Evolutionary conservation across 2,113 vertebrate genomes (phyloP).

Genomic region (Puma concolor): DNA sequence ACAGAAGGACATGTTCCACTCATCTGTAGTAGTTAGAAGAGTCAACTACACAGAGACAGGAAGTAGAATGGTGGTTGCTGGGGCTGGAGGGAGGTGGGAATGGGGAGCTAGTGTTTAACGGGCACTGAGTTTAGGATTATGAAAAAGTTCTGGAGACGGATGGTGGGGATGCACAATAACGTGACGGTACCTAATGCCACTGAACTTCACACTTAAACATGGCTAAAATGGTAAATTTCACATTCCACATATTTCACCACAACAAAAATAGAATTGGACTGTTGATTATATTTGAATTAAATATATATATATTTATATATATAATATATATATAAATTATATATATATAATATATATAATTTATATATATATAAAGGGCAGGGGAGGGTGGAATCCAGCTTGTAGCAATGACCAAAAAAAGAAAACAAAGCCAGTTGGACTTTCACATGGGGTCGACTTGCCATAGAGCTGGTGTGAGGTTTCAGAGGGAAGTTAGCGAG

Average conservation of each 20-base stretch:
- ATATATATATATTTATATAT: not conserved
- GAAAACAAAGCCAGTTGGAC: not conserved
- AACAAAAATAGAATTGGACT: not conserved
- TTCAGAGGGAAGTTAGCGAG: not conserved
- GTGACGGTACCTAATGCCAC: not conserved
- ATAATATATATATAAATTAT: too few relatives aligned
- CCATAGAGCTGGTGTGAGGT: not conserved
- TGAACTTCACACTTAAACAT: not conserved
- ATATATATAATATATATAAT: too few relatives aligned
- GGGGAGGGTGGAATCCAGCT: not conserved
- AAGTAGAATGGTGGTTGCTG: not conserved
- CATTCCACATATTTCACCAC: not conserved
- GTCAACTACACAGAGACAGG: not conserved
- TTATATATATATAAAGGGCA: not conserved
- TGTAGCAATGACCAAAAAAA: not conserved
- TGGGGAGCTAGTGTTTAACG: not conserved
- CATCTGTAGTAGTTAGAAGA: not conserved
- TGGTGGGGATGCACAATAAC: not conserved
- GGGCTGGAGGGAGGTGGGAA: not conserved
- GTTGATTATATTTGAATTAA: not conserved
- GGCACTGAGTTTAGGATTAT: not conserved
- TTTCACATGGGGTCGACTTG: not conserved
- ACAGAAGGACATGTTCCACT: not conserved
- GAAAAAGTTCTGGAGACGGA: not conserved
- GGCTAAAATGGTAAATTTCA: not conserved